Evolutionary conservation across 2,888 invertebrate genomes (phyloP), one percentile per base, ranked within the genome.

Genomic region (Megalurothrips usitatus): DNA sequence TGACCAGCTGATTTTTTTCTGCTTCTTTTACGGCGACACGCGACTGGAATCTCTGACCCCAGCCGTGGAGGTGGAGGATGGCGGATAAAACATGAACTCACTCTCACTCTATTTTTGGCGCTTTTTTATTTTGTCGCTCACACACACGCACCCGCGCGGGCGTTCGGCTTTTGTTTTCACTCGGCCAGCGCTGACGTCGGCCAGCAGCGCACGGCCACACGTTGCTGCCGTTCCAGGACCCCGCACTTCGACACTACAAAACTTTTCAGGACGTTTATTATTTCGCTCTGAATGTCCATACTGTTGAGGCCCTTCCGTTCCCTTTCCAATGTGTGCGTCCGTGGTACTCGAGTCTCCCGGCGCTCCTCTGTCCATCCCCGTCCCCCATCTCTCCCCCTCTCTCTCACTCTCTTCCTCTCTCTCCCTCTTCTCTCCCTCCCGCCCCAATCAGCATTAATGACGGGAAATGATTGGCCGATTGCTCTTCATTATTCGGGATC

Each of bases 391-490:
- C 52, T 17, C 58, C 58, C 1, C 14, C 17, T 17, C 58, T 8
- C 58, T 43, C 2, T 43, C 6, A 2, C 34, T 43, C 34, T 6
- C 34, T 43, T 6, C 34, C 34, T 43, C 34, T n/a, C 34, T 12
- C 52, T 2, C 52, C 19, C 14, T 19, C 52, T 52, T 52, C 52
- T 52, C 52, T 52, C 52, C 14, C 52, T 17, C 10, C 52, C 52
- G 14, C 23, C 26, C 23, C 68, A 75, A 75, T 75, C 68, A 75
- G 68, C 68, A 75, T 75, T 75, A 75, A 23, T 75, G 68, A 75
- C 68, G 68, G 68, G 68, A 75, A 75, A 75, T 75, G 68, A 75
- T 75, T 26, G 12, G 68, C 68, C 68, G 68, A 75, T 75, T 75
- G 68, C 68, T 75, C 26, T 26, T 75, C 68, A 75, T 75, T 75